Conservation (phyloP, 2,888 invertebrate genomes). For the Drosophila planitibia region DNA sequence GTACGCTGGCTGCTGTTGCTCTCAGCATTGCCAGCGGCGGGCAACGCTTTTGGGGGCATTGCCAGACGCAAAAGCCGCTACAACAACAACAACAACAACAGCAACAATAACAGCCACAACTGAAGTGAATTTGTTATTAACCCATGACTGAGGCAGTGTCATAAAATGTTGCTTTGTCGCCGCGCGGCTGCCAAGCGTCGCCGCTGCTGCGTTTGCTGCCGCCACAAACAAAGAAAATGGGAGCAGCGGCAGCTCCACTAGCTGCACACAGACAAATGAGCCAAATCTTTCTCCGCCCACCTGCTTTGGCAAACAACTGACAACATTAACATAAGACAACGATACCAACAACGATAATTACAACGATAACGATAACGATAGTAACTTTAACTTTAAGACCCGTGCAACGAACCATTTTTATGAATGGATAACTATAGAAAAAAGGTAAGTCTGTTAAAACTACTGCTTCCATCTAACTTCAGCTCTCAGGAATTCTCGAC, state of each 20-base stretch:
- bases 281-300: conserved; percentile 46
- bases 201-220: conserved; percentile 75
- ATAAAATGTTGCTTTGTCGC: conserved; percentile 54
- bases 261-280: conserved; percentile 22
- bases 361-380: conserved; percentile 11
- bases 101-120: conserved; percentile 20
- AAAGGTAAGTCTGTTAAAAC: conserved; percentile 73
- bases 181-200: conserved; percentile 59
- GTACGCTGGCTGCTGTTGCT: conserved; percentile 35
- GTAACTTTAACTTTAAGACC: conserved; percentile 19
- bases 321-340: conserved; percentile 28
- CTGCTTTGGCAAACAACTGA: conserved; percentile 32
- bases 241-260: conserved; percentile 47
- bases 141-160: conserved; percentile 13
- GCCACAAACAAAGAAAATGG: conserved; percentile 72
- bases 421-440: conserved; percentile 85
- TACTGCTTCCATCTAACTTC: too few species aligned
- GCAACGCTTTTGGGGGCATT: conserved; percentile 42
- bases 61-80: conserved; percentile 43
- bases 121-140: conserved; percentile 4
- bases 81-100: conserved; percentile 10
- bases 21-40: conserved; percentile 51
- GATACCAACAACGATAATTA: conserved; percentile 18
- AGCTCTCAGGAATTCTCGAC: background rate
- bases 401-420: conserved; percentile 56